phyloP scores from a whole-genome alignment of 2,797 vertebrate genomes.

The Acipenser ruthenus region DNA sequence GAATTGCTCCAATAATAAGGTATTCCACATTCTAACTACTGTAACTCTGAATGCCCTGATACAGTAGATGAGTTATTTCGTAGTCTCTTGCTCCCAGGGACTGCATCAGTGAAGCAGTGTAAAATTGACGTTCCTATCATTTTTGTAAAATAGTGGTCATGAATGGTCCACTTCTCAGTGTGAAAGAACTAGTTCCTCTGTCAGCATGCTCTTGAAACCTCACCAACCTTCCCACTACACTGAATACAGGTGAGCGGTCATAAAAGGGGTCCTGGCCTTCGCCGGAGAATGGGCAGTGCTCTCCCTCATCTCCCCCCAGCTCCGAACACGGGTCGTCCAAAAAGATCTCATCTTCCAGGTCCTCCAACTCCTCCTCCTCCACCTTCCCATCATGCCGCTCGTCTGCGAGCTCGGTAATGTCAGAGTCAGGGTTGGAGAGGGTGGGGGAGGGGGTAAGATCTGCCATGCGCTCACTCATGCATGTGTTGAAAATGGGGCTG shows the following conservation, averaged over 20 bases:
- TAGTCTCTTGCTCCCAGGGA: too few relatives aligned
- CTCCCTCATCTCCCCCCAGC: conserved; percentile 62
- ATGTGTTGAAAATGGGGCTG: conserved; percentile 97
- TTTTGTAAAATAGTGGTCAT: conserved; percentile 22
- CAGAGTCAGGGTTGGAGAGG: conserved; percentile 88
- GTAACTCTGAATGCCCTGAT: too few relatives aligned
- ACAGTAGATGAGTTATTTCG: too few relatives aligned
- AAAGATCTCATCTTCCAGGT: conserved; percentile 82
- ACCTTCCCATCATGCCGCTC: conserved; percentile 78
- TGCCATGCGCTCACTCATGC: conserved; percentile 98
- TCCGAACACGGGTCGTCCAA: conserved; percentile 79
- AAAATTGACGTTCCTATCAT: too few relatives aligned
- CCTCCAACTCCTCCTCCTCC: conserved; percentile 70
- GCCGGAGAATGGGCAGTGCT: conserved; percentile 61
- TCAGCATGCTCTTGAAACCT: conserved; percentile 92
- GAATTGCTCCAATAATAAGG: too few relatives aligned
- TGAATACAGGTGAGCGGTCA: conserved; percentile 98
- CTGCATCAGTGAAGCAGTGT: too few relatives aligned
- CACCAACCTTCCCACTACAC: conserved; percentile 99
- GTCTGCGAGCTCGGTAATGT: conserved; percentile 89
- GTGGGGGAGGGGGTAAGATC: conserved; percentile 95
- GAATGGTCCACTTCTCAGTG: conserved; percentile 63
- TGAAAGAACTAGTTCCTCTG: conserved; percentile 97
- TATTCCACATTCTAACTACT: too few relatives aligned
- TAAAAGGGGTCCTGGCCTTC: conserved; percentile 98